Conservation (phyloP, 1,140 invertebrate species). For the Bilobella aurantiaca region DNA sequence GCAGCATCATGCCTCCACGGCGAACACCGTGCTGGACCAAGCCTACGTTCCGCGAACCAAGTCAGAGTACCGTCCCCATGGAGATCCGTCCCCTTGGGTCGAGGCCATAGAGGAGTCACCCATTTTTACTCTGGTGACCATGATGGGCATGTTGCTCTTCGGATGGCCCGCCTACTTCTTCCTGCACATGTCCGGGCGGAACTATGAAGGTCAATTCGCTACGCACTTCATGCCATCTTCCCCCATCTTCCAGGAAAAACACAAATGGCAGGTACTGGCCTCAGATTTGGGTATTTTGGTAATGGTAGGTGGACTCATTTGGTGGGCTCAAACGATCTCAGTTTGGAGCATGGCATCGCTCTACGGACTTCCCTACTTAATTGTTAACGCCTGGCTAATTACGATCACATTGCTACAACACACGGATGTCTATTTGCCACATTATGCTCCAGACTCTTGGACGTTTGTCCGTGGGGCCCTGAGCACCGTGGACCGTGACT, state of each 20-base stretch:
- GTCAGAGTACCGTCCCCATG: background rate
- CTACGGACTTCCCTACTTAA: constrained; percentile 6
- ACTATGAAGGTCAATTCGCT: background rate
- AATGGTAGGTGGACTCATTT: background rate
- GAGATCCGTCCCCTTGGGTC: background rate
- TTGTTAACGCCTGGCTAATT: constrained; percentile 10
- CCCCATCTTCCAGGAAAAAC: background rate
- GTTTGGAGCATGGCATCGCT: background rate
- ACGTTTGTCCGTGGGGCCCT: constrained; percentile 1
- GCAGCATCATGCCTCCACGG: constrained; percentile 4
- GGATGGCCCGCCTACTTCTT: constrained; percentile 11
- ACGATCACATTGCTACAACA: constrained; percentile 6
- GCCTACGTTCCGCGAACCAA: background rate
- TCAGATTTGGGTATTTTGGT: constrained; percentile 1
- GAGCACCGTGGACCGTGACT: constrained; percentile 7
- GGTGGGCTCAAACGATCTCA: background rate
- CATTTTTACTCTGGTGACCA: background rate
- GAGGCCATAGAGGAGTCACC: constrained; percentile 3
- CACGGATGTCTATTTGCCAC: constrained; percentile 9
- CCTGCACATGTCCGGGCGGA: constrained; percentile 7
- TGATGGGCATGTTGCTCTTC: background rate
- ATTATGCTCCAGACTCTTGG: background rate
- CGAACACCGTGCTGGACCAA: background rate
- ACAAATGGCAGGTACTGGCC: background rate
- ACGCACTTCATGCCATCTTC: constrained; percentile 2